Conservation (phyloP, 2,888 invertebrate species). For the Kuschelorhynchus macadamiae region DNA sequence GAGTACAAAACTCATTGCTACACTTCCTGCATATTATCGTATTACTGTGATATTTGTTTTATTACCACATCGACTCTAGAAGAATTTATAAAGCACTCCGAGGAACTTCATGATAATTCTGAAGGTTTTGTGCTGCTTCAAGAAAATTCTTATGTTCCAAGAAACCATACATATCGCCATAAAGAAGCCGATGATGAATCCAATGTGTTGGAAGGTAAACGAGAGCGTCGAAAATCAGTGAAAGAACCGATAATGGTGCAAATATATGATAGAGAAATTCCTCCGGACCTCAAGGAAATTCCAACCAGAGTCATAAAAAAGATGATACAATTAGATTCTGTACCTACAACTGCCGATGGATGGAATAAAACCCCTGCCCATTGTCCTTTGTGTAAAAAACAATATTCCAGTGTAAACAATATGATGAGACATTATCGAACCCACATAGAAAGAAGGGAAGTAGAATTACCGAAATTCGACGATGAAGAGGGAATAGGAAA, state of each 20-base stretch:
- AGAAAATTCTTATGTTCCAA: constrained; percentile 59
- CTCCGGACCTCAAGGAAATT: constrained; percentile 46
- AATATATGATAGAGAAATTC: constrained; percentile 31
- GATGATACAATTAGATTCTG: constrained; percentile 68
- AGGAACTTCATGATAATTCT: constrained; percentile 61
- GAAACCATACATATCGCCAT: constrained; percentile 5
- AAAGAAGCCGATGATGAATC: constrained; percentile 34
- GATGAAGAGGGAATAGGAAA: constrained; percentile 69
- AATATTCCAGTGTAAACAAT: constrained; percentile 72
- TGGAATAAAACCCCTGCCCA: constrained; percentile 52
- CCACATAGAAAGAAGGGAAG: constrained; percentile 46
- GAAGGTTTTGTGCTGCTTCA: constrained; percentile 62
- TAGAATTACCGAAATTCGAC: constrained; percentile 22
- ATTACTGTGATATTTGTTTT: constrained; percentile 66
- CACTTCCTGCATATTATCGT: constrained; percentile 63
- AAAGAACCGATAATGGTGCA: constrained; percentile 40
- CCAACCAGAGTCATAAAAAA: constrained; percentile 56
- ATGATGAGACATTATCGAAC: constrained; percentile 73
- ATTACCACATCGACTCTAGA: constrained; percentile 60
- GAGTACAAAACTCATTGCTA: constrained; percentile 64
- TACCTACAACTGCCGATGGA: background rate
- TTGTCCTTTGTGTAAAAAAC: constrained; percentile 73
- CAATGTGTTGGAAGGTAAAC: constrained; percentile 45
- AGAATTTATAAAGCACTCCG: constrained; percentile 63
- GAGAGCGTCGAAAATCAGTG: constrained; percentile 42